These are phyloP conservation scores for Hyperoodon ampullatus DNA, from an alignment of 2,113 vertebrate species.

Conservation along the genomic window DNA sequence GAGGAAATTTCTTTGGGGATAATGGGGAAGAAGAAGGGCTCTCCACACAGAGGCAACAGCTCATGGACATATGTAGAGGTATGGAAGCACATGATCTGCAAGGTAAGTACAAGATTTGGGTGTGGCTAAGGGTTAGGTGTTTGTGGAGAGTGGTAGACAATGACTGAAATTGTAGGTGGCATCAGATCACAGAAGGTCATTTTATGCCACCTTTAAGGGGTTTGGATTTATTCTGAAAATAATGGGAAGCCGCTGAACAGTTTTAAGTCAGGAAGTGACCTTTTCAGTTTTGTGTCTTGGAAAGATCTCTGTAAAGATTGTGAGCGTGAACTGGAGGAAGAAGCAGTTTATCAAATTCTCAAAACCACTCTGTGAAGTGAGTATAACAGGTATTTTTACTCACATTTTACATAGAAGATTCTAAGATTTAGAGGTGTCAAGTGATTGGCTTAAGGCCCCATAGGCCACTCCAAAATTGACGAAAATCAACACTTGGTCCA, in stretches of 20 bases:
- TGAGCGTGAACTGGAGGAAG: neutral
- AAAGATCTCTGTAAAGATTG: neutral
- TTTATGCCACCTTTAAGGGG: neutral
- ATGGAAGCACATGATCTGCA: neutral
- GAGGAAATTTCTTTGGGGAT: neutral
- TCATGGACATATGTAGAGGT: neutral
- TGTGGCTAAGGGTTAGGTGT: neutral
- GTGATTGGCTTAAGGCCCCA: neutral
- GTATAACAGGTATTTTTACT: neutral
- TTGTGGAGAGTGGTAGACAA: neutral
- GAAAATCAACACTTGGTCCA: neutral
- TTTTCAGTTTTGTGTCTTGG: constrained; percentile 25
- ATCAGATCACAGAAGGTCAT: neutral
- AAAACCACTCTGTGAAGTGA: neutral
- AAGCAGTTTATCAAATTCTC: neutral
- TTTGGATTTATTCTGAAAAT: neutral
- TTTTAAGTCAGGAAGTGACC: neutral
- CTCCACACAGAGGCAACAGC: neutral
- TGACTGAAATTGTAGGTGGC: neutral
- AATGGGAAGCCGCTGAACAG: neutral
- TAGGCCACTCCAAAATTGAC: constrained; percentile 6
- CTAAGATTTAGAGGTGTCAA: neutral
- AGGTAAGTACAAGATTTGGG: neutral
- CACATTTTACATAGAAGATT: neutral
- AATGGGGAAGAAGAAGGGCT: neutral